Conservation (phyloP, 2,888 invertebrate species). For the Melipona beecheii region DNA sequence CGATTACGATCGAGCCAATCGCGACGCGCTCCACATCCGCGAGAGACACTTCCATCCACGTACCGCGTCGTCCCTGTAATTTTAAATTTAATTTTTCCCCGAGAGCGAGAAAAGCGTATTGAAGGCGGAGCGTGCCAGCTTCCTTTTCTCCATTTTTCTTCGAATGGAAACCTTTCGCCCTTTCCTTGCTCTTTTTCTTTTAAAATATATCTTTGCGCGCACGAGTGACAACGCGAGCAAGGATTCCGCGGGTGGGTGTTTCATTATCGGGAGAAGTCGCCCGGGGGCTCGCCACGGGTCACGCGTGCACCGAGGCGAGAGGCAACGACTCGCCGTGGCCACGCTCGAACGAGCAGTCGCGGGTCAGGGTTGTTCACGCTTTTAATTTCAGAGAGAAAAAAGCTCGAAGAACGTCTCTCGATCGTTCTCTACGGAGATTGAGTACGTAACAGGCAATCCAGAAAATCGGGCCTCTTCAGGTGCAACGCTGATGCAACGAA, state of each 20-base stretch:
- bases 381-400: neutral
- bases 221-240: too few species aligned
- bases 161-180: neutral
- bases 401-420: neutral
- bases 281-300: conserved; percentile 34
- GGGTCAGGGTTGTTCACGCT: conserved; percentile 4
- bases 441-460: neutral
- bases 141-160: neutral
- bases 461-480: too few species aligned
- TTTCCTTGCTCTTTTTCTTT: neutral
- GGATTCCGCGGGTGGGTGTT: conserved; percentile 28
- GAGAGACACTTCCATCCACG: neutral
- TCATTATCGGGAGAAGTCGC: conserved; percentile 44
- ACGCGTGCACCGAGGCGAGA: neutral
- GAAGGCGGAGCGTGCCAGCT: conserved; percentile 18
- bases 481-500: too few species aligned
- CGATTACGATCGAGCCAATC: conserved; percentile 22
- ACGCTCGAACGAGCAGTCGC: conserved; percentile 1
- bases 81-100: conserved; percentile 51
- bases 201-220: neutral
- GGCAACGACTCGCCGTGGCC: conserved; percentile 4
- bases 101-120: conserved; percentile 4
- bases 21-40: conserved; percentile 15
- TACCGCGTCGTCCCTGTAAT: conserved; percentile 26
- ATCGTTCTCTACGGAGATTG: neutral